A percentile compares a stretch with the other conserved stretches of the same genome.
Conservation (phyloP, 64 coral and sea anemone species). For the Astreopora myriophthalma region DNA sequence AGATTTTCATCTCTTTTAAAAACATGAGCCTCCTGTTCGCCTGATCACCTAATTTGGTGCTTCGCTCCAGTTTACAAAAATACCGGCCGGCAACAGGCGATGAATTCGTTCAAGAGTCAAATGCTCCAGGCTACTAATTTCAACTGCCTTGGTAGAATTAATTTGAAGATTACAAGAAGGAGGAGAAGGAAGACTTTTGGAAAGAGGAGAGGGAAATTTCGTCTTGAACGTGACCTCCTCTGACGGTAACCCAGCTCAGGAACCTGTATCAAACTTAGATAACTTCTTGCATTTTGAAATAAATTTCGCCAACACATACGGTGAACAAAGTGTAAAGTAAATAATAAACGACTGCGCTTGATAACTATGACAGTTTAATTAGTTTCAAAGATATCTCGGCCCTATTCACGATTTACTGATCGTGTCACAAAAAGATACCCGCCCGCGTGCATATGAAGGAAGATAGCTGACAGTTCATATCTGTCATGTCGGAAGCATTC, state of each 20-base stretch:
- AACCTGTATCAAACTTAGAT: too few species aligned
- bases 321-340: background rate
- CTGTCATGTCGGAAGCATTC: conserved; percentile 22
- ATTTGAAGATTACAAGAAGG: too few species aligned
- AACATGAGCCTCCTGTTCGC: background rate
- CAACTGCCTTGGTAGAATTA: background rate
- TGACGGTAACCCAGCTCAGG: background rate
- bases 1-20: background rate
- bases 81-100: background rate
- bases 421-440: background rate
- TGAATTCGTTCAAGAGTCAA: conserved; percentile 21
- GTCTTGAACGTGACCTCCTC: too few species aligned
- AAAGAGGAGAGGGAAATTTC: too few species aligned
- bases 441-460: background rate
- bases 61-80: background rate
- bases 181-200: too few species aligned
- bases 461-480: background rate
- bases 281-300: background rate
- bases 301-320: background rate
- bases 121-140: background rate
- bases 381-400: background rate
- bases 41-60: background rate
- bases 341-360: background rate
- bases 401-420: background rate
- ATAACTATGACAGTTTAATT: background rate